Conservation (phyloP, 2,797 vertebrate species). For the Pangasius mekongensis region DNA sequence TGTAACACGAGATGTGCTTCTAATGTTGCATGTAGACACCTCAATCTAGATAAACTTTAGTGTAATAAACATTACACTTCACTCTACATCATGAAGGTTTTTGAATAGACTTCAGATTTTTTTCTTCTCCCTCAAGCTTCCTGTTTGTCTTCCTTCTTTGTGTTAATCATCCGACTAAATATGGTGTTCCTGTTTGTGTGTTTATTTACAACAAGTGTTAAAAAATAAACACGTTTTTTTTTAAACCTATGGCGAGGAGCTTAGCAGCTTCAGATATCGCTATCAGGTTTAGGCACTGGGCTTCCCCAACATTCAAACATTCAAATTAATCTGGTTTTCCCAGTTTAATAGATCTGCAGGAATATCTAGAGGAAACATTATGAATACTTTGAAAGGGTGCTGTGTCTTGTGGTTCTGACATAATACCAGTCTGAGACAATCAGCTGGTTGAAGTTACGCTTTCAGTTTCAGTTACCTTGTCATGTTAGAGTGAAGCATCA, state of each 20-base stretch:
- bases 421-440: conserved; percentile 3
- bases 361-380: background rate
- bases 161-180: no score
- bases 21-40: background rate
- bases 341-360: background rate
- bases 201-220: conserved; percentile 10
- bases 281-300: background rate
- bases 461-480: conserved; percentile 45
- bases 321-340: background rate
- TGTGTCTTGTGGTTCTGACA: background rate
- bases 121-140: background rate
- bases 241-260: background rate
- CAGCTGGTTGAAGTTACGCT: conserved; percentile 42
- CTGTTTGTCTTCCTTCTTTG: background rate
- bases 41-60: background rate
- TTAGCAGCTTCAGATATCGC: background rate
- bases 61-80: background rate
- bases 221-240: background rate
- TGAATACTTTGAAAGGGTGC: background rate
- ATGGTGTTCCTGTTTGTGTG: background rate
- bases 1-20: background rate
- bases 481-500: background rate
- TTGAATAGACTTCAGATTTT: background rate
- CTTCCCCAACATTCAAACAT: background rate
- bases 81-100: background rate